These are phyloP conservation scores for Galerucella nymphaeae DNA, from an alignment of 2,888 invertebrate genomes.

Conservation along the genomic window DNA sequence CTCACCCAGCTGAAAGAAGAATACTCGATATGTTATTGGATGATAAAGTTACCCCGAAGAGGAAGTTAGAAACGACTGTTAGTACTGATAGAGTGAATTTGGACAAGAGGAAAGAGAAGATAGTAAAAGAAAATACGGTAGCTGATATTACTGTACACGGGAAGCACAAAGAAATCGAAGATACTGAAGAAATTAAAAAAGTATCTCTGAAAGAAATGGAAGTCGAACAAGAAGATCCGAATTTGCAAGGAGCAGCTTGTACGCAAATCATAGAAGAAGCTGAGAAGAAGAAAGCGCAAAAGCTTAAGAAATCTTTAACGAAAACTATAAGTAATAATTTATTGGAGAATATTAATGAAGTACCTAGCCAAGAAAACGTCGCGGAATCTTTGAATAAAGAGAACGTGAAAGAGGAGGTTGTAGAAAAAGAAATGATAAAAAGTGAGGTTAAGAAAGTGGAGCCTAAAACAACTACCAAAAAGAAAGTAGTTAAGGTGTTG, in stretches of 20 bases:
- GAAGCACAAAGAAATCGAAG: constrained; percentile 54
- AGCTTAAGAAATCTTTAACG: constrained; percentile 58
- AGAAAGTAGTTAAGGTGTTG: constrained; percentile 59
- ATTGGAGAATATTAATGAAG: constrained; percentile 61
- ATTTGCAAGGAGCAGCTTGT: constrained; percentile 63
- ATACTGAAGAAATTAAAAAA: constrained; percentile 59
- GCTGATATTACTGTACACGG: constrained; percentile 62
- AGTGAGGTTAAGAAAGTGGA: constrained; percentile 52
- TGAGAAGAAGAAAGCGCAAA: constrained; percentile 60
- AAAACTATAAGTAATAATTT: constrained; percentile 52
- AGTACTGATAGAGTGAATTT: constrained; percentile 73
- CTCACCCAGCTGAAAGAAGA: constrained; percentile 75
- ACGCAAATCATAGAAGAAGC: constrained; percentile 64
- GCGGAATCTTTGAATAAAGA: constrained; percentile 56
- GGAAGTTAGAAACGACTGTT: constrained; percentile 81
- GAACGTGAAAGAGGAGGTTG: constrained; percentile 47
- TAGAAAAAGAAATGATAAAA: constrained; percentile 38
- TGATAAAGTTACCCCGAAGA: constrained; percentile 72
- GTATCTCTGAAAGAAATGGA: constrained; percentile 58
- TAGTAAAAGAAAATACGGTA: constrained; percentile 63
- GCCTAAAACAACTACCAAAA: constrained; percentile 55
- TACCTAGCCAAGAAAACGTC: constrained; percentile 61
- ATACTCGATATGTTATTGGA: constrained; percentile 79
- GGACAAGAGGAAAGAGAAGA: constrained; percentile 72
- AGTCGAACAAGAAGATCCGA: constrained; percentile 57